These are phyloP conservation scores for Criorhina ranunculi DNA, from an alignment of 2,888 invertebrate genomes.

Conservation along the genomic window DNA sequence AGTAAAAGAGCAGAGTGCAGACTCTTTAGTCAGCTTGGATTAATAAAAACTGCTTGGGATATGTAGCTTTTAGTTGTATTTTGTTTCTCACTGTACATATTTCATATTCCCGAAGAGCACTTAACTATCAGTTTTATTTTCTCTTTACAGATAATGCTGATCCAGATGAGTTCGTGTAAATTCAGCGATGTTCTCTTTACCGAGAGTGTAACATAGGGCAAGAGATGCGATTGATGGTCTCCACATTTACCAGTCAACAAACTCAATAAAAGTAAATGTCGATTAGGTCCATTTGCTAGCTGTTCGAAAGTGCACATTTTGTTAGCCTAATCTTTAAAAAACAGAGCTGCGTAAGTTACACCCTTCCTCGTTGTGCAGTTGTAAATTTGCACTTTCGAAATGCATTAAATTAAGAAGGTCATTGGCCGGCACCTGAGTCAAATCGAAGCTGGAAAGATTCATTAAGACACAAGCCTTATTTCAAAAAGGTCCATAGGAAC, in stretches of 20 bases:
- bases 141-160: not conserved
- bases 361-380: no score
- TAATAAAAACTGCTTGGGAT: not conserved
- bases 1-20: not conserved
- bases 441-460: no score
- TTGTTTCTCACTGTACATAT: not conserved
- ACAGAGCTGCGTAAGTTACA: no score
- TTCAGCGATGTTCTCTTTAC: constrained; percentile 3
- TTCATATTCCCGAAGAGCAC: not conserved
- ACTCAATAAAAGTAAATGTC: no score
- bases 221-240: not conserved
- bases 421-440: no score
- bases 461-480: no score
- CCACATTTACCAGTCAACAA: not conserved
- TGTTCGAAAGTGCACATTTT: no score
- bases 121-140: not conserved
- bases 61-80: not conserved
- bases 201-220: not conserved
- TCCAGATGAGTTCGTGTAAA: not conserved
- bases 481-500: no score
- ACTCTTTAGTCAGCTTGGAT: constrained; percentile 47
- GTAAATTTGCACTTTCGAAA: no score
- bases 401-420: no score
- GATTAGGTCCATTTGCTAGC: no score
- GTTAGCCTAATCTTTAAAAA: no score